phyloP scores from a whole-genome alignment of 2,888 invertebrate genomes.

The Drosophila helvetica region DNA sequence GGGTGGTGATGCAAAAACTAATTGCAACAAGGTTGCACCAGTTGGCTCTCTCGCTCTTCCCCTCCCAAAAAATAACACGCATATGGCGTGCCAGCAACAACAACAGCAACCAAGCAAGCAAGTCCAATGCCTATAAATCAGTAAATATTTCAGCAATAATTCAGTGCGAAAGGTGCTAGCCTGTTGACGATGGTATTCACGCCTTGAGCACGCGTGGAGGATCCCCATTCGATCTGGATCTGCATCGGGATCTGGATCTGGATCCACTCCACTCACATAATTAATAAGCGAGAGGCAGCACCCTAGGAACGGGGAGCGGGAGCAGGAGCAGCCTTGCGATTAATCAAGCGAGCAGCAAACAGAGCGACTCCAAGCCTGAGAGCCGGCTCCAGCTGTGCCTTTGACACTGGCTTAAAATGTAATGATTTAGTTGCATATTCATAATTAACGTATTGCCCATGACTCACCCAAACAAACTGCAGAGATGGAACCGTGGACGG shows the following conservation, averaged over 20 bases:
- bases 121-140: constrained; percentile 72
- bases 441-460: constrained; percentile 77
- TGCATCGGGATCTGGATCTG: constrained; percentile 16
- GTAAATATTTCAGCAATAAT: constrained; percentile 79
- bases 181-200: constrained; percentile 81
- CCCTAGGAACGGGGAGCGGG: constrained; percentile 1
- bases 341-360: constrained; percentile 65
- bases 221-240: constrained; percentile 14
- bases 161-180: constrained; percentile 78
- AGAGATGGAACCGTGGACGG: neutral
- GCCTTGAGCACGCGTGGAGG: constrained; percentile 70
- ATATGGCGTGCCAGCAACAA: constrained; percentile 56
- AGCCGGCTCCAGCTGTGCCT: constrained; percentile 73
- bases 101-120: constrained; percentile 13
- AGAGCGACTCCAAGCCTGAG: constrained; percentile 8
- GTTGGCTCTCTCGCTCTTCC: constrained; percentile 8
- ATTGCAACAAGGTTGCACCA: constrained; percentile 69
- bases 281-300: constrained; percentile 59
- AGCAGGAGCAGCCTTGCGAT: constrained; percentile 56
- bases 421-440: constrained; percentile 81
- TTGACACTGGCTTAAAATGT: constrained; percentile 81
- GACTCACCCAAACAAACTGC: constrained; percentile 8
- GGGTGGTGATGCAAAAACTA: constrained; percentile 78
- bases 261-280: constrained; percentile 23
- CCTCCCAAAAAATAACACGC: constrained; percentile 48